These are phyloP conservation scores for Stegastes partitus DNA, from an alignment of 2,113 vertebrate genomes.

Conservation along the genomic window DNA sequence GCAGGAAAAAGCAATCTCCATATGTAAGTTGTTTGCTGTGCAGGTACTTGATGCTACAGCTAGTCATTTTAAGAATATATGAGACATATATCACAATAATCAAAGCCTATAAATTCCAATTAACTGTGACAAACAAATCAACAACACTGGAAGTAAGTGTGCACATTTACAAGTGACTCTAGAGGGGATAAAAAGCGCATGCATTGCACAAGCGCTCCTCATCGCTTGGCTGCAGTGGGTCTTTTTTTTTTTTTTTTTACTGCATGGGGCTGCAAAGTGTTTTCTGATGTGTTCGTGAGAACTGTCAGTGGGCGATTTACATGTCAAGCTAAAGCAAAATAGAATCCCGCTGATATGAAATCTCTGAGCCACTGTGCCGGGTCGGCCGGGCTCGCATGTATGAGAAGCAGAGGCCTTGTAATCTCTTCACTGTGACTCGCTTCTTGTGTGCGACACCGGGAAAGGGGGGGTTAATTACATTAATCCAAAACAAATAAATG, in stretches of 20 bases:
- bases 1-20: not conserved
- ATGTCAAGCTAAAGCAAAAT: slow-evolving; percentile 53
- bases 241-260: not conserved
- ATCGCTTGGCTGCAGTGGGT: not conserved
- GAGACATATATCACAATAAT: not conserved
- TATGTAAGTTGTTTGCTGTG: not conserved
- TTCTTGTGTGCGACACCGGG: slow-evolving; percentile 65
- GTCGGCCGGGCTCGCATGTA: slow-evolving; percentile 11
- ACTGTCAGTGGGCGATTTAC: slow-evolving; percentile 52
- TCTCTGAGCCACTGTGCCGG: slow-evolving; percentile 44
- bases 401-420: slow-evolving; percentile 55
- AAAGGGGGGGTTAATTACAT: slow-evolving; percentile 76
- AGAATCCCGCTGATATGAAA: slow-evolving; percentile 63
- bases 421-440: slow-evolving; percentile 68
- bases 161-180: not conserved
- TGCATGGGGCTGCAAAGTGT: not conserved
- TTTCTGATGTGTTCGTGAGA: slow-evolving; percentile 48
- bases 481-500: slow-evolving; percentile 84
- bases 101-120: not conserved
- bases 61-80: not conserved
- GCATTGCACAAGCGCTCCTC: not conserved
- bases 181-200: not conserved
- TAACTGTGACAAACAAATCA: not conserved
- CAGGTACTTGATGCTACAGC: no score
- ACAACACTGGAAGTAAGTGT: not conserved